phyloP scores from a whole-genome alignment of 2,888 invertebrate species.

The Conops quadrifasciatus region DNA sequence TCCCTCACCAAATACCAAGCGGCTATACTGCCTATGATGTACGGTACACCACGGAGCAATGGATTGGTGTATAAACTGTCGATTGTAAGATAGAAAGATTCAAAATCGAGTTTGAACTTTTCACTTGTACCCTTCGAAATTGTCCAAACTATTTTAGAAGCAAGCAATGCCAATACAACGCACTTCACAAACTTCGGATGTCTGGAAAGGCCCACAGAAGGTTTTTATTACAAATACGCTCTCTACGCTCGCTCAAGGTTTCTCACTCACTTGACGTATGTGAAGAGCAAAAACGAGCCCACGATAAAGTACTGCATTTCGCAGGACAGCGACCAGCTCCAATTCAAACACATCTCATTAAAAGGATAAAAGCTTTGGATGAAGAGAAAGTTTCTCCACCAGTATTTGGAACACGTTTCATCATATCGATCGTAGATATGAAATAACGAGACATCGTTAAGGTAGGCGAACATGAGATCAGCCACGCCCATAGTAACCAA shows the following conservation, averaged over 20 bases:
- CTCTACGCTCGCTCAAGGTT: not conserved
- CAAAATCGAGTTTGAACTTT: constrained; percentile 56
- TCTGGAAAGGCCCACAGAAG: constrained; percentile 40
- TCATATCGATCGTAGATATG: constrained; percentile 61
- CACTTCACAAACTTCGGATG: constrained; percentile 51
- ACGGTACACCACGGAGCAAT: constrained; percentile 66
- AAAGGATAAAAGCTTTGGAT: constrained; percentile 60
- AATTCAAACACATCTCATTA: constrained; percentile 60
- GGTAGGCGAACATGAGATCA: constrained; percentile 56
- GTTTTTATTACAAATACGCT: too few relatives aligned
- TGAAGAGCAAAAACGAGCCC: constrained; percentile 54
- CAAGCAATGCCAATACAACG: constrained; percentile 43
- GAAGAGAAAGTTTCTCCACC: constrained; percentile 63
- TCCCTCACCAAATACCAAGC: constrained; percentile 63
- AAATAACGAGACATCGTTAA: constrained; percentile 59
- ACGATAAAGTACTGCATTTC: constrained; percentile 63
- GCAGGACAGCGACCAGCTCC: constrained; percentile 65
- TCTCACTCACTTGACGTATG: constrained; percentile 56
- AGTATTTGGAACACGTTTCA: constrained; percentile 55
- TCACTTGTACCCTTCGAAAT: constrained; percentile 50
- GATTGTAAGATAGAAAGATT: constrained; percentile 55
- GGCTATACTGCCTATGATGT: constrained; percentile 65
- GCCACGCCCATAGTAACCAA: constrained; percentile 54
- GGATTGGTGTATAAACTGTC: constrained; percentile 66
- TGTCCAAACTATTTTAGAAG: constrained; percentile 47